Conservation (phyloP, 2,113 vertebrate species). For the Pagrus major region DNA sequence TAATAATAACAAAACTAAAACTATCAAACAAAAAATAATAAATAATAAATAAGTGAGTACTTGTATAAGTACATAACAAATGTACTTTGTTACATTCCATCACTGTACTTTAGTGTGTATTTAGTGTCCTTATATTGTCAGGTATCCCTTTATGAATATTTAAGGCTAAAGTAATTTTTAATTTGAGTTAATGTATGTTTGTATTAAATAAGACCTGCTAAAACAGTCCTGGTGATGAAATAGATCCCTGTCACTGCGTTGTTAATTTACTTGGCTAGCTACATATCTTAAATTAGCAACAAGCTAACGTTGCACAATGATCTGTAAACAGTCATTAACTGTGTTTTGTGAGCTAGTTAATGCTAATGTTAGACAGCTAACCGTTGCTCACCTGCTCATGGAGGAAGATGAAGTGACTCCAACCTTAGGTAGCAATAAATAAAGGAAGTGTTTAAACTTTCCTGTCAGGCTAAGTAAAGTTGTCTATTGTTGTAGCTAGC, state of each 20-base stretch:
- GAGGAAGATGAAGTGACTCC: background rate
- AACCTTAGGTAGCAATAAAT: background rate
- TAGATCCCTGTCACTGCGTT: background rate
- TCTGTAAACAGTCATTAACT: background rate
- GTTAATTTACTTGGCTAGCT: background rate
- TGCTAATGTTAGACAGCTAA: too few species aligned
- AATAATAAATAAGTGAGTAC: too few species aligned
- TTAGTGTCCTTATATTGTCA: too few species aligned
- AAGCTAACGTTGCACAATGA: background rate
- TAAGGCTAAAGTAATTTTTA: too few species aligned
- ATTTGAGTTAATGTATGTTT: too few species aligned
- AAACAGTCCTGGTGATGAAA: background rate
- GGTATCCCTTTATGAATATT: too few species aligned
- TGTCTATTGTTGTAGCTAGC: background rate
- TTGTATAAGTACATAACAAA: too few species aligned
- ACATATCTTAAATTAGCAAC: background rate
- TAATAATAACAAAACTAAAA: too few species aligned
- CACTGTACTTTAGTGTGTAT: too few species aligned
- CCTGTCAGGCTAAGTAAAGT: too few species aligned
- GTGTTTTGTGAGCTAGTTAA: background rate
- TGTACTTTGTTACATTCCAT: too few species aligned
- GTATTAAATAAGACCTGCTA: background rate
- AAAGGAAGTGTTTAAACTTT: background rate
- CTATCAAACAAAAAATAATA: too few species aligned
- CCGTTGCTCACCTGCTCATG: slow-evolving; percentile 32